These are phyloP conservation scores for Euclidia mi DNA, from an alignment of 2,888 invertebrate genomes.

Conservation along the genomic window DNA sequence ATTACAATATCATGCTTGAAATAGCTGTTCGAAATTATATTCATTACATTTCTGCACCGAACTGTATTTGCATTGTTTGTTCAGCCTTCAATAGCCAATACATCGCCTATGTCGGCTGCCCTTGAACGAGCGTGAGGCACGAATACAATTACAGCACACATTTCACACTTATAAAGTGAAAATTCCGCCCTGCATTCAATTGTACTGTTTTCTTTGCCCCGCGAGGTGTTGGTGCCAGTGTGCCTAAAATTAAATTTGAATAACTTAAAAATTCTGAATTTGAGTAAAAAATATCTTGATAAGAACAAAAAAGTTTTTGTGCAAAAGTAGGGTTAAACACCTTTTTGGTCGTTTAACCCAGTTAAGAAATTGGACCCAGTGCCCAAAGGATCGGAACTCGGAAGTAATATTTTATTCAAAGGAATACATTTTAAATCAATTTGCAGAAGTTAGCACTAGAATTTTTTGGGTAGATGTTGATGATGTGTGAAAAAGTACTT, in stretches of 20 bases:
- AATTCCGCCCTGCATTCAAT: conserved; percentile 46
- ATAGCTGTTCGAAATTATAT: conserved; percentile 1
- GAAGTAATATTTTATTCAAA: no score
- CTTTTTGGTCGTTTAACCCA: no score
- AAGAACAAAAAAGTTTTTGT: no score
- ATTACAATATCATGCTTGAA: neutral
- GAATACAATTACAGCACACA: conserved; percentile 74
- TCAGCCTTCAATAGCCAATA: conserved; percentile 49
- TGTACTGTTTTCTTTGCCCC: conserved; percentile 29
- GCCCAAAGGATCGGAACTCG: no score
- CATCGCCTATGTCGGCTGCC: conserved; percentile 37
- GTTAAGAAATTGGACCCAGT: no score
- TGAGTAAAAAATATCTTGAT: no score
- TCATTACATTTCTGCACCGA: conserved; percentile 22
- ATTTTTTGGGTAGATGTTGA: no score
- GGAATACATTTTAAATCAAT: no score
- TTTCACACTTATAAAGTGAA: conserved; percentile 67
- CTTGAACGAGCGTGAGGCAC: conserved; percentile 65
- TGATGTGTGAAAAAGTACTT: no score
- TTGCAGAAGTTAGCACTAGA: no score
- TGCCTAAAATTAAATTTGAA: neutral
- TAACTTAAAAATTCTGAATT: no score
- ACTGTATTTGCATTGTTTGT: conserved; percentile 30
- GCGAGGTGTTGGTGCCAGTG: conserved; percentile 21
- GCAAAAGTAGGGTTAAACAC: no score